A percentile compares a stretch with the other conserved stretches of the same genome.
phyloP scores from a whole-genome alignment of 30 jellyfish, hydroid and myxozoan species.

The Nemopilema nomurai region DNA sequence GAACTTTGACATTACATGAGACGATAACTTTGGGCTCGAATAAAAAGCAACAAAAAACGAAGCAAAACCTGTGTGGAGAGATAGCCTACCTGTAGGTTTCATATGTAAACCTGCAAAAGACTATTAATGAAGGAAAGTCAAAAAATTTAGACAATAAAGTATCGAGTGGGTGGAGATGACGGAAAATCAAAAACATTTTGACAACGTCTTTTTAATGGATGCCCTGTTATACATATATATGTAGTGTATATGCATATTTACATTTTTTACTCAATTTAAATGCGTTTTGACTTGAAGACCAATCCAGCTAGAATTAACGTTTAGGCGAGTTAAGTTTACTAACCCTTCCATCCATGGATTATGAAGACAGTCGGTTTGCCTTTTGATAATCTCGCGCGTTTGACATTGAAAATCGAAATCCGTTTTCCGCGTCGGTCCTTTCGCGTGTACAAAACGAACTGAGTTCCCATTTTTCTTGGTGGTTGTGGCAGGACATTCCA shows the following conservation, averaged over 20 bases:
- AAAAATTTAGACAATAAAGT: no score
- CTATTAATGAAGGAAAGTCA: no score
- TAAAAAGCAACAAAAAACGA: no score
- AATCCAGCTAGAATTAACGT: not conserved
- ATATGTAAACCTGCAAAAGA: no score
- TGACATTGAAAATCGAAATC: constrained; percentile 26
- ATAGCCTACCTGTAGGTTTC: no score
- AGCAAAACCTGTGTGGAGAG: no score
- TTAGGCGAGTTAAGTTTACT: not conserved
- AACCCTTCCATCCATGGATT: constrained; percentile 91
- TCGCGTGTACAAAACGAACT: constrained; percentile 56
- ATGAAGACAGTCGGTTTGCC: constrained; percentile 61
- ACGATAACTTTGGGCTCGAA: not conserved
- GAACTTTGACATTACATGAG: not conserved
- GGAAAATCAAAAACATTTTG: no score
- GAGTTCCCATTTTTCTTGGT: constrained; percentile 51
- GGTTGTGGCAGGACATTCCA: constrained; percentile 65
- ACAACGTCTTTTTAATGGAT: no score
- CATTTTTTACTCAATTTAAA: not conserved
- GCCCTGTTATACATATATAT: no score
- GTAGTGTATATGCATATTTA: no score
- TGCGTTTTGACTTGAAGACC: not conserved
- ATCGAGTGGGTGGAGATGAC: no score
- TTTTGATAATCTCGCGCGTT: constrained; percentile 37
- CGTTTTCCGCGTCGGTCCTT: constrained; percentile 20